phyloP scores from a whole-genome alignment of 2,113 vertebrate species.

The Glaucomys volans region DNA sequence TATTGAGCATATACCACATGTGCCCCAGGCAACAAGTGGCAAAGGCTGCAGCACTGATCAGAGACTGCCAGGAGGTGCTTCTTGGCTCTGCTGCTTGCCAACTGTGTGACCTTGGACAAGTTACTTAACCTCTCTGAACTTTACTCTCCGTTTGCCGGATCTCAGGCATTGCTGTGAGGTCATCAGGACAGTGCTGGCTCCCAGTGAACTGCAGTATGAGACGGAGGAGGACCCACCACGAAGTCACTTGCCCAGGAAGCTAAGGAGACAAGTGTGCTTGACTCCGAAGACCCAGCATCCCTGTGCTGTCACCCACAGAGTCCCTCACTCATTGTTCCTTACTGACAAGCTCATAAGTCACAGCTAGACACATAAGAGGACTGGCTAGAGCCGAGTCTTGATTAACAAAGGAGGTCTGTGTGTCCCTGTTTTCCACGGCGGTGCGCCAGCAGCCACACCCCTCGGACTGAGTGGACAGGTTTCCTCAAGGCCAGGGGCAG shows the following conservation, averaged over 20 bases:
- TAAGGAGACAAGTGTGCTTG: not conserved
- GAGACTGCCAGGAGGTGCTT: not conserved
- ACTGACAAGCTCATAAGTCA: not conserved
- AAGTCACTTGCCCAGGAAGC: not conserved
- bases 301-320: accelerated
- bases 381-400: not conserved
- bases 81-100: not conserved
- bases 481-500: accelerated
- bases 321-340: not conserved
- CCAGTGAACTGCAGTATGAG: accelerated
- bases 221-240: accelerated
- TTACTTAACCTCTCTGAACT: conserved; percentile 34
- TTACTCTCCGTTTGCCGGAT: not conserved
- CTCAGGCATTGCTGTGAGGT: not conserved
- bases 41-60: accelerated
- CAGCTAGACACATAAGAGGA: not conserved
- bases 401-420: not conserved
- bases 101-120: not conserved
- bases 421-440: accelerated
- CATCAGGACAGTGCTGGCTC: not conserved
- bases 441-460: not conserved
- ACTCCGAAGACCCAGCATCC: not conserved
- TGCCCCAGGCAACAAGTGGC: not conserved
- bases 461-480: not conserved
- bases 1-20: accelerated